Base-by-base conservation (phyloP, 2,113 vertebrate species). In the Notarius quadriscutis region DNA sequence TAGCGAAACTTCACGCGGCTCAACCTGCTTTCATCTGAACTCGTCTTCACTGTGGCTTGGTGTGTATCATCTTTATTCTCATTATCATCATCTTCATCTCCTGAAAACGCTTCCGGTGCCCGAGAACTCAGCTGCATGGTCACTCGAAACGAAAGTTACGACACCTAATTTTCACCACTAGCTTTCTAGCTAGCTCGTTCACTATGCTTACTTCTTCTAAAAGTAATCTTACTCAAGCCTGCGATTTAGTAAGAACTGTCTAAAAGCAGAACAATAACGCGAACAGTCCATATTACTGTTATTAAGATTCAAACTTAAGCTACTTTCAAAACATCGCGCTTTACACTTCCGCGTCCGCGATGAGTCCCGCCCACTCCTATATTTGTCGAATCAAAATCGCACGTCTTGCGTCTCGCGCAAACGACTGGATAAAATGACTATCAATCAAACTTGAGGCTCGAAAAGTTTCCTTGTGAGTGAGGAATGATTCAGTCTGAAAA, bases 261-360 rank as follows among this genome's bases (percentile, higher is more conserved):
- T n/a, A 20, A 86, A 57, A 41, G 2, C 8, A 55, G 14, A 15
- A n/a, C 22, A 57, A 67, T 5, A 67, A 48, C 62, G 6, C 1
- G 7, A n/a, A 69, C 15, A 17, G 7, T 34, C 17, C 51, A 58
- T 71, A 41, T 25, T 12, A 62, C 10, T 58, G 20, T 18, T 20
- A 15, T 4, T 5, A 71, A 30, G 1, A 7, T 71, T 86, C 34
- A 14, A 53, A 27, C 8, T 53, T 27, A 34, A 5, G 1, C 25
- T 9, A 20, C 57, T 84, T 87, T 87, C 85, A 89, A 91, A 89
- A 91, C 89, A 88, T 67, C 85, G 89, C 89, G 87, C 85, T 88
- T 91, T 74, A 15, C 4, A 60, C 85, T 91, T 89, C 90, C 85
- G 85, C 62, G 50, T 77, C 81, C 60, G 65, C 18, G n/a, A 83